phyloP scores from a whole-genome alignment of 2,797 vertebrate species.

The Macrochelys suwanniensis region DNA sequence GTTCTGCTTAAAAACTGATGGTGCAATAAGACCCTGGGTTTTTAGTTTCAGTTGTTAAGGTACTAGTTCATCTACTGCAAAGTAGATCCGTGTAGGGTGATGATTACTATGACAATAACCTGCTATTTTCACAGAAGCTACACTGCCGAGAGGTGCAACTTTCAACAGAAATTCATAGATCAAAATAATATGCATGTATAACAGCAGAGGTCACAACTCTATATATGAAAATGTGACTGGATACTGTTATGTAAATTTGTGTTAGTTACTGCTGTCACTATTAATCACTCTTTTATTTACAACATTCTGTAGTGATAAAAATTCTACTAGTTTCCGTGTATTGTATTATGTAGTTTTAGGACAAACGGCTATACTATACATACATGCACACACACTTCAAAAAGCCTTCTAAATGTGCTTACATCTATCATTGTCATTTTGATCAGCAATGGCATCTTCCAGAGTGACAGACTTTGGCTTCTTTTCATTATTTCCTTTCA shows the following conservation, averaged over 20 bases:
- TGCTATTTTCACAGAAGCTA: neutral
- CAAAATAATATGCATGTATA: neutral
- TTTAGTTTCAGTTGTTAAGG: neutral
- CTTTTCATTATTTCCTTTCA: slow-evolving; percentile 85
- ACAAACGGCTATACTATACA: neutral
- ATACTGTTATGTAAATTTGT: neutral
- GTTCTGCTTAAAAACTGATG: neutral
- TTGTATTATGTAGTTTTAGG: neutral
- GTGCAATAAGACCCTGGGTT: neutral
- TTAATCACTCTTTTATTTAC: neutral
- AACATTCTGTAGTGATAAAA: accelerated
- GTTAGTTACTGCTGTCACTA: neutral
- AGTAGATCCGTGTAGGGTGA: neutral
- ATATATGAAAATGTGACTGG: neutral
- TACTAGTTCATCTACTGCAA: neutral
- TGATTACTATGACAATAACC: neutral
- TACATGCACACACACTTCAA: slow-evolving; percentile 22
- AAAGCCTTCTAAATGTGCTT: slow-evolving; percentile 75
- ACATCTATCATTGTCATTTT: slow-evolving; percentile 85
- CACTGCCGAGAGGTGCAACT: neutral
- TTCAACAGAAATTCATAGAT: neutral
- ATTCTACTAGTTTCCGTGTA: neutral
- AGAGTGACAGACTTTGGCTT: slow-evolving; percentile 84
- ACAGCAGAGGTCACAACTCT: neutral
- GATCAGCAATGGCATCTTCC: slow-evolving; percentile 83